Conservation (phyloP, 1,140 invertebrate genomes). For the Meloidogyne floridensis region DNA sequence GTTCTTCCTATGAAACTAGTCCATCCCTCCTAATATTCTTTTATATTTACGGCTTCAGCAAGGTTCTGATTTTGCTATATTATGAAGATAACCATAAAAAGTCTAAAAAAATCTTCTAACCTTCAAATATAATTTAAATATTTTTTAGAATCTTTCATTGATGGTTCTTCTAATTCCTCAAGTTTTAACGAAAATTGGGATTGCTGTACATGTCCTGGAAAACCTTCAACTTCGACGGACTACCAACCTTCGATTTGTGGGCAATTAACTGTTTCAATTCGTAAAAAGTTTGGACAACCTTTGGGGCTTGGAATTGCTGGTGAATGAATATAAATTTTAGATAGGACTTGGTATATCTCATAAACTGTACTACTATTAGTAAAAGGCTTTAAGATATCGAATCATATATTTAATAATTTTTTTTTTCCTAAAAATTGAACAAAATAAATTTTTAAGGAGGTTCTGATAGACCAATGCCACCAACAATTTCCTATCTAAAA, state of each 20-base stretch:
- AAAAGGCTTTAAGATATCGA: too few relatives aligned
- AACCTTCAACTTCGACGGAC: not conserved
- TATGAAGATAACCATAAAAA: too few relatives aligned
- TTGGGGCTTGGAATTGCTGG: conserved; percentile 50
- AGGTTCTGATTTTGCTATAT: too few relatives aligned
- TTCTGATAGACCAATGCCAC: conserved; percentile 70
- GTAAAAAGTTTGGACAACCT: conserved; percentile 31
- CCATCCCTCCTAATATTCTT: too few relatives aligned
- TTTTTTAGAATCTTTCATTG: not conserved
- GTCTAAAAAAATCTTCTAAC: too few relatives aligned
- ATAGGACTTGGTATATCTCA: not conserved
- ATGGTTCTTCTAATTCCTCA: too few relatives aligned
- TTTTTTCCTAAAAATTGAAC: conserved; percentile 29
- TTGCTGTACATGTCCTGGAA: not conserved
- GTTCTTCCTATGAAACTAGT: too few relatives aligned
- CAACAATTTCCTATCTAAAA: conserved; percentile 71
- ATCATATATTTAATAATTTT: conserved; percentile 14
- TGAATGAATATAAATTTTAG: conserved; percentile 19
- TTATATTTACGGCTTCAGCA: too few relatives aligned
- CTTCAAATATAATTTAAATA: not conserved
- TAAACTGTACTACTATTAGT: too few relatives aligned
- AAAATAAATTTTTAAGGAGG: conserved; percentile 69
- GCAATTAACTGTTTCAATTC: conserved; percentile 23
- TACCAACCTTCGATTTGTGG: conserved; percentile 26
- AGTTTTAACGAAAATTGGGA: not conserved